Conservation (phyloP, 2,888 invertebrate genomes). For the Stenurella melanura region DNA sequence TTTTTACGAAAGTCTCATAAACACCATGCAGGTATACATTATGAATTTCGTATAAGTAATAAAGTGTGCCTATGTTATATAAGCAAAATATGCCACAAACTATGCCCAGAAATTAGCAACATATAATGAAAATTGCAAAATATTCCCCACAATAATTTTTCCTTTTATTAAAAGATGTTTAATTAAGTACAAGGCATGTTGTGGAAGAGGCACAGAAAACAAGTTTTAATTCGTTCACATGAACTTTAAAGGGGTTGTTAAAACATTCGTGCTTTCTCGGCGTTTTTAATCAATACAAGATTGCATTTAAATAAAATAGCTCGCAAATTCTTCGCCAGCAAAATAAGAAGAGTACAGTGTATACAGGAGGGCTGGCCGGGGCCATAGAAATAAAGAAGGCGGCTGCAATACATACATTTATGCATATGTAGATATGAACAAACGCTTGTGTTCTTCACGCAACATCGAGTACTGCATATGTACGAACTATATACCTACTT, state of each 20-base stretch:
- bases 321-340: slow-evolving; percentile 63
- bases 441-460: slow-evolving; percentile 60
- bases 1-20: neutral
- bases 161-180: slow-evolving; percentile 57
- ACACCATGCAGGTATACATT: neutral
- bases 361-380: slow-evolving; percentile 42
- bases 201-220: slow-evolving; percentile 59
- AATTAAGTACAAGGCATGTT: slow-evolving; percentile 58
- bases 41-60: neutral
- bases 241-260: slow-evolving; percentile 67
- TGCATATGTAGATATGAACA: slow-evolving; percentile 60
- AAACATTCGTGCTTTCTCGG: slow-evolving; percentile 67
- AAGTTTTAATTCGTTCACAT: slow-evolving; percentile 67
- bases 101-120: slow-evolving; percentile 17
- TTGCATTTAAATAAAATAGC: slow-evolving; percentile 69
- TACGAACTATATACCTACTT: slow-evolving; percentile 44
- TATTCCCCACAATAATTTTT: slow-evolving; percentile 52
- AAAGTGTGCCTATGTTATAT: neutral
- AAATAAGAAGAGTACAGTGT: slow-evolving; percentile 56
- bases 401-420: slow-evolving; percentile 54
- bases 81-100: neutral
- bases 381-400: slow-evolving; percentile 35
- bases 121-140: slow-evolving; percentile 42
- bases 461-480: slow-evolving; percentile 63
- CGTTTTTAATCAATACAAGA: slow-evolving; percentile 69